Percentiles rank a stretch among this genome's conserved stretches.
Conservation (phyloP, 2,797 vertebrate species). For the Acanthurus tractus region DNA sequence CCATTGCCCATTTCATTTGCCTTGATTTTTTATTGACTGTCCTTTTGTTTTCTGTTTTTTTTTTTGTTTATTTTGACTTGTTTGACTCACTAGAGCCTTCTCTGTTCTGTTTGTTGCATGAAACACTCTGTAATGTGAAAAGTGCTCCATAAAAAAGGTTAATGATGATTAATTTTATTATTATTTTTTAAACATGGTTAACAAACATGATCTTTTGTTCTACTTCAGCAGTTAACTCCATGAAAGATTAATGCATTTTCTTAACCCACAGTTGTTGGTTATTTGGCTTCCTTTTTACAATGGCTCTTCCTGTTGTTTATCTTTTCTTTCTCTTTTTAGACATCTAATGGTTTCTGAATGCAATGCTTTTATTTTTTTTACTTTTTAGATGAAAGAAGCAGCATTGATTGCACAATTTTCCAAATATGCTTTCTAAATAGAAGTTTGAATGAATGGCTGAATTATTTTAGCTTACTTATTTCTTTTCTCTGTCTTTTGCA, state of each 20-base stretch:
- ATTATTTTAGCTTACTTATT: neutral
- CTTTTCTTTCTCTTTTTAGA: neutral
- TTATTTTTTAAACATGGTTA: too few relatives aligned
- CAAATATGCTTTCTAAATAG: neutral
- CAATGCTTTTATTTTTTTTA: neutral
- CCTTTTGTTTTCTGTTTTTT: too few relatives aligned
- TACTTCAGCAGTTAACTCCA: neutral
- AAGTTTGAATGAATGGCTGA: neutral
- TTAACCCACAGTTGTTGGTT: neutral
- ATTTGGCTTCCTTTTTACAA: neutral
- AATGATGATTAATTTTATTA: too few relatives aligned
- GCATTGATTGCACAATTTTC: neutral
- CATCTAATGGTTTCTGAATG: neutral
- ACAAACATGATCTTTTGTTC: too few relatives aligned
- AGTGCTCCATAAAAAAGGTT: too few relatives aligned
- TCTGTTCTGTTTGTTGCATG: too few relatives aligned
- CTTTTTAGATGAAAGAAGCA: slow-evolving; percentile 3
- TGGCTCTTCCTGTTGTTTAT: neutral
- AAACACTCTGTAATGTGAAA: too few relatives aligned
- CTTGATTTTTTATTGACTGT: too few relatives aligned
- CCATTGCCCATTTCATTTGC: too few relatives aligned
- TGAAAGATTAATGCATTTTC: neutral
- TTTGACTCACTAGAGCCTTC: too few relatives aligned
- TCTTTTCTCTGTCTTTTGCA: slow-evolving; percentile 59
- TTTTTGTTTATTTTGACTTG: too few relatives aligned